These are phyloP conservation scores for Andinoacara biseriatus DNA, from an alignment of 2,113 vertebrate species.

Conservation along the genomic window DNA sequence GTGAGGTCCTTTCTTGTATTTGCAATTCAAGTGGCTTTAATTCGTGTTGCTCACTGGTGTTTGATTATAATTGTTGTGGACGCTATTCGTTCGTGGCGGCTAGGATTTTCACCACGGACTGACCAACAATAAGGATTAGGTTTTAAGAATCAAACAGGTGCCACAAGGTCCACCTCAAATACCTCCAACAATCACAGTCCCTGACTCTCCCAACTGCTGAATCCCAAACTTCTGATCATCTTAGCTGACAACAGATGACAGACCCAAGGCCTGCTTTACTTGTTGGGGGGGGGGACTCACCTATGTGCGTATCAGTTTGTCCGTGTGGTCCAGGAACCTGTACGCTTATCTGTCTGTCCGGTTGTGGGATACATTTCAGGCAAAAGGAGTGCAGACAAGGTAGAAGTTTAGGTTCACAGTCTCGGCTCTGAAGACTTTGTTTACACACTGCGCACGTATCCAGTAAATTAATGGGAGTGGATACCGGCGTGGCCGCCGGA, in stretches of 20 bases:
- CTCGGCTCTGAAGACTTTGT: conserved; percentile 92
- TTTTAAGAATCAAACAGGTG: background rate
- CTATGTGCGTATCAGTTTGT: conserved; percentile 91
- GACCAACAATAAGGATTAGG: background rate
- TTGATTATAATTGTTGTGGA: background rate
- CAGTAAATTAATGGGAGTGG: conserved; percentile 85
- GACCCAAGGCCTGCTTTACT: background rate
- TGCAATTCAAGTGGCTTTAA: background rate
- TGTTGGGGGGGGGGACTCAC: conserved; percentile 72
- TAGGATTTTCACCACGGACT: background rate
- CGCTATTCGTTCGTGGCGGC: background rate
- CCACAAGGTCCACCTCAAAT: background rate
- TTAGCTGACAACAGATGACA: background rate
- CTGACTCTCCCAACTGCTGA: background rate
- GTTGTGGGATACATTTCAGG: conserved; percentile 92
- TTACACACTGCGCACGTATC: conserved; percentile 97
- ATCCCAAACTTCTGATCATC: background rate
- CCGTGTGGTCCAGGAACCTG: conserved; percentile 90
- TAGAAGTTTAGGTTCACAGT: conserved; percentile 95
- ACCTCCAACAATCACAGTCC: background rate
- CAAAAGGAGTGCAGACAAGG: conserved; percentile 97
- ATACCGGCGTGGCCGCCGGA: conserved; percentile 72
- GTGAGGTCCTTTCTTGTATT: accelerated
- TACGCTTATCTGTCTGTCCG: conserved; percentile 92
- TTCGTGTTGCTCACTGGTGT: background rate